Evolutionary conservation across 2,888 invertebrate genomes (phyloP).

Genomic region (Hypena proboscidalis): DNA sequence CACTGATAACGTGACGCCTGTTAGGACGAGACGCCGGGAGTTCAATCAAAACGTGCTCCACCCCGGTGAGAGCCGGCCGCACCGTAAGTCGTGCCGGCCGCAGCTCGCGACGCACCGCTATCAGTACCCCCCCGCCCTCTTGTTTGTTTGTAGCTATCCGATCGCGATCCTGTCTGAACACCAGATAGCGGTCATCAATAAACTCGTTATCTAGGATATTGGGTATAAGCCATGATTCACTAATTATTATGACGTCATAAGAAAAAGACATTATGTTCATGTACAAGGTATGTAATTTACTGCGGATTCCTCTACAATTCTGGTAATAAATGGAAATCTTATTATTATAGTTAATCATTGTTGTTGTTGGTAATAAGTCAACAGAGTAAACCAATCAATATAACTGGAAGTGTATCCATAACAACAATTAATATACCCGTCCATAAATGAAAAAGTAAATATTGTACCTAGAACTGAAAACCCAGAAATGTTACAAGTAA

Average conservation of each 20-base stretch:
- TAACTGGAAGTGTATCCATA: too few species aligned
- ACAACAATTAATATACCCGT: too few species aligned
- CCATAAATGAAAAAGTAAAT: too few species aligned
- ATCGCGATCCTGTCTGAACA: background rate
- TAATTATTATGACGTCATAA: constrained; percentile 5
- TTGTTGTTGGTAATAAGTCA: too few species aligned
- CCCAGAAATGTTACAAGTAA: too few species aligned
- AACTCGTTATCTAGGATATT: background rate
- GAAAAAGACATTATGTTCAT: constrained; percentile 1
- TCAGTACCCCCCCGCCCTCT: constrained; percentile 8
- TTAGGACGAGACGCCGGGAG: background rate
- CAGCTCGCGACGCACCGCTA: constrained; percentile 6
- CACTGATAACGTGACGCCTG: constrained; percentile 4
- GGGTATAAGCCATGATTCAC: constrained; percentile 1
- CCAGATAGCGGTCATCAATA: constrained; percentile 1
- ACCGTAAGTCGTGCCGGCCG: background rate
- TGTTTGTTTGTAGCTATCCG: background rate
- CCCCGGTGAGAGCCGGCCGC: background rate
- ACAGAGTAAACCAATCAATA: too few species aligned
- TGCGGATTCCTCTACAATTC: constrained; percentile 2
- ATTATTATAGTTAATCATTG: too few species aligned
- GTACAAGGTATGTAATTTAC: constrained; percentile 4
- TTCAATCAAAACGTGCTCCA: background rate
- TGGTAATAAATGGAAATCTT: background rate
- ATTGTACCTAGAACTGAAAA: too few species aligned